Evolutionary conservation across 2,797 vertebrate species (phyloP).

Genomic region (Leuciscus waleckii): DNA sequence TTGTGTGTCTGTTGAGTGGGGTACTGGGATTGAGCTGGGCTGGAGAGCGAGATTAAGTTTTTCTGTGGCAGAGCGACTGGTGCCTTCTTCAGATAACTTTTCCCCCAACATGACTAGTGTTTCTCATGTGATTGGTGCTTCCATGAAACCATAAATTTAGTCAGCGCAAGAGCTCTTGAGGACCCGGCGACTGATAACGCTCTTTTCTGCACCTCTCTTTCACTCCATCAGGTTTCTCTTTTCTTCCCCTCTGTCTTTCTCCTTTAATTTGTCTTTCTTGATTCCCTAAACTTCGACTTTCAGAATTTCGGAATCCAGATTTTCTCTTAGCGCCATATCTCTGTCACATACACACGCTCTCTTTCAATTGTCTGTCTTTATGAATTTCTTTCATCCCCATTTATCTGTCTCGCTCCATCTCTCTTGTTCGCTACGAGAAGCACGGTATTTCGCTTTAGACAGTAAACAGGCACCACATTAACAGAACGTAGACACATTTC

Average conservation of each 20-base stretch:
- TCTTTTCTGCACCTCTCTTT: conserved; percentile 39
- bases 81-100: conserved; percentile 65
- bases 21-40: conserved; percentile 46
- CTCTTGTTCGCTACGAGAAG: conserved; percentile 37
- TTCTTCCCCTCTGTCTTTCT: conserved; percentile 29
- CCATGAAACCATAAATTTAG: conserved; percentile 66
- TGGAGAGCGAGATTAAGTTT: conserved; percentile 66
- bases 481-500: conserved; percentile 29
- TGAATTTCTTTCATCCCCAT: conserved; percentile 31
- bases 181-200: conserved; percentile 55
- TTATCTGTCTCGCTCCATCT: conserved; percentile 19
- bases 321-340: not conserved
- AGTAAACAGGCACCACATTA: conserved; percentile 48
- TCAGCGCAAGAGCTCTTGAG: conserved; percentile 47
- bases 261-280: not conserved
- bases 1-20: conserved; percentile 61
- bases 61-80: conserved; percentile 45
- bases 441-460: conserved; percentile 55
- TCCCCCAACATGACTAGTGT: conserved; percentile 64
- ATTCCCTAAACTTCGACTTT: not conserved
- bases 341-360: conserved; percentile 3
- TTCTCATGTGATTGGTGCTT: conserved; percentile 57
- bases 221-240: conserved; percentile 46
- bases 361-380: conserved; percentile 23
- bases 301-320: not conserved